Conservation (phyloP, 2,888 invertebrate genomes). For the Saturnia japonica region DNA sequence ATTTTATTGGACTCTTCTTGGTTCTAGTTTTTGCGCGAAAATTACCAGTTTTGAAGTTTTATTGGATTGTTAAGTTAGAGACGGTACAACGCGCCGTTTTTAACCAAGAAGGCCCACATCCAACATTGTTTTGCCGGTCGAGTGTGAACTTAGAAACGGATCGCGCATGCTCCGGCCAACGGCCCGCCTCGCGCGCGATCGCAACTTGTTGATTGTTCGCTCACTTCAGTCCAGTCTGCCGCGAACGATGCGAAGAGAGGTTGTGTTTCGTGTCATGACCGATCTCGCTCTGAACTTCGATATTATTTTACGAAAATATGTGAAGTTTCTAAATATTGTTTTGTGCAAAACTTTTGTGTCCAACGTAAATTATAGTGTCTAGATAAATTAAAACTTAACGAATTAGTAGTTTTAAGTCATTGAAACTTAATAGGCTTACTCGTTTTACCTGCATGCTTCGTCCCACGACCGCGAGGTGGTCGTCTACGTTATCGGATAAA, state of each 20-base stretch:
- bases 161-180: slow-evolving; percentile 73
- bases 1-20: not conserved
- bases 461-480: slow-evolving; percentile 76
- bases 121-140: slow-evolving; percentile 61
- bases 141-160: slow-evolving; percentile 67
- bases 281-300: slow-evolving; percentile 71
- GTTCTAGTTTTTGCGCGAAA: slow-evolving; percentile 75
- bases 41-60: slow-evolving; percentile 58
- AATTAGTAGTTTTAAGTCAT: slow-evolving; percentile 74
- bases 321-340: slow-evolving; percentile 73
- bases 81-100: slow-evolving; percentile 29
- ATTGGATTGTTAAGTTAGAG: slow-evolving; percentile 40
- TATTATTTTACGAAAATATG: slow-evolving; percentile 77
- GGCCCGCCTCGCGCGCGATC: slow-evolving; percentile 65
- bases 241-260: slow-evolving; percentile 76
- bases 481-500: slow-evolving; percentile 77
- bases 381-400: slow-evolving; percentile 54
- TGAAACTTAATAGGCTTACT: slow-evolving; percentile 77
- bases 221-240: slow-evolving; percentile 74
- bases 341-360: slow-evolving; percentile 59
- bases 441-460: slow-evolving; percentile 78
- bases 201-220: slow-evolving; percentile 80
- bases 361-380: slow-evolving; percentile 57
- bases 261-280: slow-evolving; percentile 61
- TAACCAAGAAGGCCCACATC: slow-evolving; percentile 31